phyloP scores from a whole-genome alignment of 2,797 vertebrate species.

The Manis javanica region DNA sequence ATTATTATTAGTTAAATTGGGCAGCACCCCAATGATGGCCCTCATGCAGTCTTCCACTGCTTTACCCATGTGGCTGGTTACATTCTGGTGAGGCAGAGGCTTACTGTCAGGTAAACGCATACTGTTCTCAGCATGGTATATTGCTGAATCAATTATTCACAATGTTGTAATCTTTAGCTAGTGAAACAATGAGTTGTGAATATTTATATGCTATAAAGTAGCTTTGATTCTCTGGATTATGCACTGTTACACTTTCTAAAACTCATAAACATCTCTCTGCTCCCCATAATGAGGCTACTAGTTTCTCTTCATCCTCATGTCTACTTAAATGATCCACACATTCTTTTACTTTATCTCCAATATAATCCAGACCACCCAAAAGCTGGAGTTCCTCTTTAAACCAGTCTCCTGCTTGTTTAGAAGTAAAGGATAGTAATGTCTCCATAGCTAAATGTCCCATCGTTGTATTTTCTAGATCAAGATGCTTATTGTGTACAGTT shows the following conservation, averaged over 20 bases:
- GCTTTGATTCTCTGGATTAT: conserved; percentile 98
- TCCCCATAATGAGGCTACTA: conserved; percentile 97
- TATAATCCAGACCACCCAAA: conserved; percentile 97
- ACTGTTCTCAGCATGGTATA: conserved; percentile 94
- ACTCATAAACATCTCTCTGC: conserved; percentile 99
- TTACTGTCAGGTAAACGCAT: conserved; percentile 89
- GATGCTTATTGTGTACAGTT: conserved; percentile 98
- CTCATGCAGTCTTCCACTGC: conserved; percentile 99
- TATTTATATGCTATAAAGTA: conserved; percentile 99
- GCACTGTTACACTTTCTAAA: conserved; percentile 98
- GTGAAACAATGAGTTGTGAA: conserved; percentile 97
- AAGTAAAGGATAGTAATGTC: conserved; percentile 96
- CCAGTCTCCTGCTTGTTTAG: conserved; percentile 98
- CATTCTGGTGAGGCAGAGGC: conserved; percentile 92
- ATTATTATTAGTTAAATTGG: conserved; percentile 99
- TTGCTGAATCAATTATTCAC: conserved; percentile 96
- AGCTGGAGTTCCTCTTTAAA: conserved; percentile 98
- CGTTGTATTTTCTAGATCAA: conserved; percentile 99
- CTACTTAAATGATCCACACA: conserved; percentile 96
- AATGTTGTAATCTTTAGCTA: conserved; percentile 95
- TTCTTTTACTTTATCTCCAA: conserved; percentile 99
- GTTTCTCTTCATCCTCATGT: conserved; percentile 95
- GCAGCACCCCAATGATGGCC: conserved; percentile 96
- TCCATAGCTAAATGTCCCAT: conserved; percentile 99
- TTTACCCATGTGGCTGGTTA: conserved; percentile 95